These are phyloP conservation scores for Iselma pallidipennis DNA, from an alignment of 2,888 invertebrate genomes.

Conservation along the genomic window DNA sequence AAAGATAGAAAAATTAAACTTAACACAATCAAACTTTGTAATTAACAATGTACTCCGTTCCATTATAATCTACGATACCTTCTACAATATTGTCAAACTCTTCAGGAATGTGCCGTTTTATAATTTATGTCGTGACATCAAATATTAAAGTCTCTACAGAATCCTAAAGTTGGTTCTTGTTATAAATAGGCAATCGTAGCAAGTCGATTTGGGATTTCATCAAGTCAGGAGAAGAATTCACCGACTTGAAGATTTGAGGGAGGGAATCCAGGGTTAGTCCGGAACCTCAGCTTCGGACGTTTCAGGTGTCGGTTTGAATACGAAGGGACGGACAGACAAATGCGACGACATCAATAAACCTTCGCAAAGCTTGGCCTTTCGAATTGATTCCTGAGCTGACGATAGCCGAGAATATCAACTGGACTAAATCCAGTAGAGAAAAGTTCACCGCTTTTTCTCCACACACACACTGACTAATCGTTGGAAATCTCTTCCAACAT, in stretches of 20 bases:
- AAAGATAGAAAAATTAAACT: not conserved
- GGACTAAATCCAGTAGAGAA: not conserved
- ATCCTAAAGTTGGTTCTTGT: not conserved
- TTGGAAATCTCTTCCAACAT: constrained; percentile 1
- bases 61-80: too few species aligned
- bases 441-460: not conserved
- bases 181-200: not conserved
- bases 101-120: not conserved
- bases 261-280: not conserved
- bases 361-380: constrained; percentile 38
- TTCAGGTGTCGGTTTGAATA: constrained; percentile 42
- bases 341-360: constrained; percentile 48
- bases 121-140: not conserved
- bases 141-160: not conserved
- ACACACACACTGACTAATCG: not conserved
- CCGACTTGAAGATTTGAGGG: not conserved
- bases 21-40: not conserved
- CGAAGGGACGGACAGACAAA: constrained; percentile 40
- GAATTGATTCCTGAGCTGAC: constrained; percentile 41
- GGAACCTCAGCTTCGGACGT: constrained; percentile 16
- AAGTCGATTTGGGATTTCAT: constrained; percentile 10
- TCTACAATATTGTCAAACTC: too few species aligned
- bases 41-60: not conserved
- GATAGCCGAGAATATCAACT: constrained; percentile 6
- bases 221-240: constrained; percentile 10